Base-by-base conservation (phyloP, 1,140 invertebrate species). In the Thereuonema tuberculata region DNA sequence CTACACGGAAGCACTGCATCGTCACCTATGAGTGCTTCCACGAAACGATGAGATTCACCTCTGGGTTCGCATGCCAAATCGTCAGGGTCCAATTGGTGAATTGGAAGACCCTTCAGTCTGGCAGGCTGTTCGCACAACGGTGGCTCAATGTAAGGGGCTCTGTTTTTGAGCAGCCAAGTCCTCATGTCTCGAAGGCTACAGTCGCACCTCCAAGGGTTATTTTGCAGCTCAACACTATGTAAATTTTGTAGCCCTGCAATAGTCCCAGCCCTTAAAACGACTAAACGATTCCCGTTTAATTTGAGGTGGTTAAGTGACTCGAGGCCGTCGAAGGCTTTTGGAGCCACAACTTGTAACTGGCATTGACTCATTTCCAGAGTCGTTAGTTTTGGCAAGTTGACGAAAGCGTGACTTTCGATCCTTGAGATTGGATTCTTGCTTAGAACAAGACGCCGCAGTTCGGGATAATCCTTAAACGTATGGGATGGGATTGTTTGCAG, bases 181-280 rank as follows among this genome's bases (percentile, higher is more conserved):
- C 87, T 80, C 65, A 93, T 73, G 63, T 85, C 81, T 46, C 83
- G 71, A 49, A 93, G 74, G 57, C 82, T 79, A 69, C 90, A 94
- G 69, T 93, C 87, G 71, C 90, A 94, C 49, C 81, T 77, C 90
- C 90, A 94, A 49, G 86, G 83, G 76, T 94, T 94, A 66, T 84
- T 84, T 67, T 93, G 84, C 25, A 93, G 74, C 57, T 85, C 83
- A 26, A 92, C 78, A 43, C 84, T 86, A 61, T 86, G 82, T 37
- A 93, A 72, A 49, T 78, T 62, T 15, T 62, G 58, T 29, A 71
- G 62, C 59, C 82, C 80, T 1, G 85, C 84, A 37, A 91, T 76
- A 61, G 86, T 82, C 61, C 81, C 77, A 28, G 76, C 73, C 20
- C 84, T 76, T 62, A 89, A 79, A 64, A 78, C 82, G 21, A 78